Percentiles rank a stretch among this genome's conserved stretches.
Evolutionary conservation across 2,888 invertebrate genomes (phyloP).

Genomic region (Tiphia femorata): DNA sequence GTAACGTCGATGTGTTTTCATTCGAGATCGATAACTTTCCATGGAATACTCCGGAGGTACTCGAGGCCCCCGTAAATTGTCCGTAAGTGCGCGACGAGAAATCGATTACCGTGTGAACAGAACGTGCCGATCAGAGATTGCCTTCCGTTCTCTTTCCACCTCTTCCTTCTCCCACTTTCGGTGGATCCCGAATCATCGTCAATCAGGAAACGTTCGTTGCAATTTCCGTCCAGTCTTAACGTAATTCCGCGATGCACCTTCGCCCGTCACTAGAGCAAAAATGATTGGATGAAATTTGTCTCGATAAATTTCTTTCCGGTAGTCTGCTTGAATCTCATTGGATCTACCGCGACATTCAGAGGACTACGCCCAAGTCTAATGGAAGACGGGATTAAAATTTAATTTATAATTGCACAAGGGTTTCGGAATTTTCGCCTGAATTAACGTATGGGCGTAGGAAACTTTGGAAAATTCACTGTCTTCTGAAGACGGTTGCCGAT

Average conservation of each 20-base stretch:
- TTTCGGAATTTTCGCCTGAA: no score
- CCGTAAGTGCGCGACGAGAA: constrained; percentile 21
- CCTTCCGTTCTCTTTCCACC: constrained; percentile 7
- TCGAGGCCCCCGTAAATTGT: constrained; percentile 22
- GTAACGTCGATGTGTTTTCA: no score
- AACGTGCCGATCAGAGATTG: constrained; percentile 25
- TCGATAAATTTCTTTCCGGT: no score
- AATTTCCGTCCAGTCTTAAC: constrained; percentile 7
- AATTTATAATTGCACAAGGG: no score
- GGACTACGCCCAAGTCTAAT: constrained; percentile 18
- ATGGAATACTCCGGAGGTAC: background rate
- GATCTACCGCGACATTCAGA: no score
- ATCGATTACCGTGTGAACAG: constrained; percentile 28
- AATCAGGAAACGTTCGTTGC: constrained; percentile 8
- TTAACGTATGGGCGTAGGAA: no score
- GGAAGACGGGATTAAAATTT: no score
- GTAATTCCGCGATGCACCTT: constrained; percentile 8
- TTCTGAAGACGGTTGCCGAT: background rate
- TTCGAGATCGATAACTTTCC: background rate
- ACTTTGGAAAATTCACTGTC: no score
- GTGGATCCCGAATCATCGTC: constrained; percentile 24
- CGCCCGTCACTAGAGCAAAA: background rate
- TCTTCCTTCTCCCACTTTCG: constrained; percentile 3
- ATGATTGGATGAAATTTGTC: no score
- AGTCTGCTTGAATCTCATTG: no score